phyloP scores from a whole-genome alignment of 2,888 invertebrate genomes.

The Ethmia dodecea region DNA sequence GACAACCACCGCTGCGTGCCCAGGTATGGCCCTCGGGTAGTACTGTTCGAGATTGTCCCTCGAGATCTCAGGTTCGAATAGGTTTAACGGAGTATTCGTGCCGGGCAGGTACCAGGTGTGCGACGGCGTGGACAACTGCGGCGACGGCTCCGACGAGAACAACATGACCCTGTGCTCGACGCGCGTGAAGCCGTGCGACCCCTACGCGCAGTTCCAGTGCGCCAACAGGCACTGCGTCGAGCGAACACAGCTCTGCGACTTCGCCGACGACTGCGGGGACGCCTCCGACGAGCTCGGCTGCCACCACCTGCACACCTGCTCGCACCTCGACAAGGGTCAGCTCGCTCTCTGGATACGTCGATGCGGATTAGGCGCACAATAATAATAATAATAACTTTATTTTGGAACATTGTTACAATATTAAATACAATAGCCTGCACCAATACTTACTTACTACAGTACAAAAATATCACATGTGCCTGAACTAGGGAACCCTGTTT shows the following conservation, averaged over 20 bases:
- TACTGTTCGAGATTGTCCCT: neutral
- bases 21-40: slow-evolving; percentile 38
- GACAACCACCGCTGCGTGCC: slow-evolving; percentile 92
- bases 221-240: slow-evolving; percentile 92
- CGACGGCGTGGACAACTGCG: slow-evolving; percentile 95
- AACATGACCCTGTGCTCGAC: slow-evolving; percentile 92
- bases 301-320: slow-evolving; percentile 82
- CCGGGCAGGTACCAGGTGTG: slow-evolving; percentile 85
- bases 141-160: slow-evolving; percentile 96
- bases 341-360: too few species aligned
- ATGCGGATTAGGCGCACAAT: too few species aligned
- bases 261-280: slow-evolving; percentile 94
- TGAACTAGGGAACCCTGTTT: too few species aligned
- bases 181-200: slow-evolving; percentile 86
- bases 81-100: neutral
- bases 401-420: too few species aligned
- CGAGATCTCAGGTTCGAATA: neutral
- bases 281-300: slow-evolving; percentile 94
- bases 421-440: too few species aligned
- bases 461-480: too few species aligned
- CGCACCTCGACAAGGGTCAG: slow-evolving; percentile 56
- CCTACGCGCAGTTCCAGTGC: slow-evolving; percentile 89
- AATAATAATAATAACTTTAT: too few species aligned
- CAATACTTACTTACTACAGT: too few species aligned
- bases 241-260: slow-evolving; percentile 88